Base-by-base conservation (phyloP, 2,888 invertebrate genomes). In the Ormyrus pomaceus region DNA sequence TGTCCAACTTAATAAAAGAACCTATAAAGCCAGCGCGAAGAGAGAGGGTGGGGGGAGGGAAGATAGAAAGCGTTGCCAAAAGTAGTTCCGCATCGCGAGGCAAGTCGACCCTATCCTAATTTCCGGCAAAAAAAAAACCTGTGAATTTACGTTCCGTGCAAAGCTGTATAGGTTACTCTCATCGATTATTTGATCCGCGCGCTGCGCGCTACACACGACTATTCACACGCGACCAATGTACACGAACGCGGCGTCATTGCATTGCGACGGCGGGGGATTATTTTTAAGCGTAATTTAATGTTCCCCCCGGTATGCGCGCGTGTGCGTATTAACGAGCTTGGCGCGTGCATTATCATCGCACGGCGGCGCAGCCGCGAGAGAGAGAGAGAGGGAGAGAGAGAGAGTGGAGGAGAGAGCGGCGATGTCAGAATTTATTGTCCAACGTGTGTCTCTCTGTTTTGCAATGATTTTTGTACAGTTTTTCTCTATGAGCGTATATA, bases 271-370 rank as follows among this genome's bases (percentile, higher is more conserved):
- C 6, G 19, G 58, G 46, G 46, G 56, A 65, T 77, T 71, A 77
- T 77, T 65, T 77, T 71, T 59, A 65, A 77, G 51, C 62, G 58
- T 71, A 58, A 71, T 71, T 77, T 59, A 71, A 65, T 62, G 65
- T 51, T 4, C 19, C 46, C 51, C 48, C 48, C 10, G 50, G 5
- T 76, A 9, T 55, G 19, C 7, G 45, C 34, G 45, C 11, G 53
- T 48, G 34, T 58, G 48, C 5, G 50, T 34, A 34, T 34, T 53
- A 68, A 68, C 68, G 68, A 55, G 56, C 46, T 56, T 56, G 55
- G 48, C 11, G 58, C 56, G 69, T 9, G 13, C 48, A 68, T 45
- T 68, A 55, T 68, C 56, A 56, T 34, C 11, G 59, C 46, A 34
- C 34, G 4, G 34, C 34, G 34, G 34, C 2, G 34, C 34, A 48